Conservation (phyloP, 2,888 invertebrate species). For the Cyclophora albipunctata region DNA sequence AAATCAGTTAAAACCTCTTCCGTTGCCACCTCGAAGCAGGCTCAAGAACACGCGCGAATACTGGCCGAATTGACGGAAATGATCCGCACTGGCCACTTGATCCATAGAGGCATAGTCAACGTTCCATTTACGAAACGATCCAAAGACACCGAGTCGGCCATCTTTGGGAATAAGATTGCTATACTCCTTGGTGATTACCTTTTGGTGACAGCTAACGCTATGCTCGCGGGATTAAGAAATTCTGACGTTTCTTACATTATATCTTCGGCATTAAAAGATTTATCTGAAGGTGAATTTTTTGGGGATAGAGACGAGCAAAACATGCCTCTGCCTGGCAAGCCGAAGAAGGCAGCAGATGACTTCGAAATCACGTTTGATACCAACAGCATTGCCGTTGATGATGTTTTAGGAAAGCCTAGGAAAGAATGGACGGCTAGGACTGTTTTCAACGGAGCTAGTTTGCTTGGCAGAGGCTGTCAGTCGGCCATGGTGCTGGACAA, state of each 20-base stretch:
- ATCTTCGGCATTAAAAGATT: constrained; percentile 85
- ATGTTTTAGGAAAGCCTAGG: constrained; percentile 74
- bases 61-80: constrained; percentile 85
- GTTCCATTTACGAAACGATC: constrained; percentile 71
- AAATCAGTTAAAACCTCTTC: constrained; percentile 80
- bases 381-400: constrained; percentile 46
- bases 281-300: constrained; percentile 88
- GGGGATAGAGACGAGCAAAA: constrained; percentile 85
- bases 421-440: constrained; percentile 84
- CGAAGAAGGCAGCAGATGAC: constrained; percentile 52
- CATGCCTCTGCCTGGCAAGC: constrained; percentile 81
- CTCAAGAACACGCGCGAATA: constrained; percentile 66
- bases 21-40: constrained; percentile 63
- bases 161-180: constrained; percentile 92
- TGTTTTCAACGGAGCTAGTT: constrained; percentile 80
- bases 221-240: constrained; percentile 83
- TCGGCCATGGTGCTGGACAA: constrained; percentile 85
- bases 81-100: constrained; percentile 88
- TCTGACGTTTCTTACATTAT: constrained; percentile 87
- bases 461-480: constrained; percentile 84
- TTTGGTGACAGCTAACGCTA: constrained; percentile 85
- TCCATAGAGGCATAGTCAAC: constrained; percentile 80
- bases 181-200: constrained; percentile 90
- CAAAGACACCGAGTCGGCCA: constrained; percentile 81
- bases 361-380: constrained; percentile 56